A percentile compares a stretch with the other conserved stretches of the same genome.
phyloP scores from a whole-genome alignment of 2,113 vertebrate genomes.

The Trachemys scripta region DNA sequence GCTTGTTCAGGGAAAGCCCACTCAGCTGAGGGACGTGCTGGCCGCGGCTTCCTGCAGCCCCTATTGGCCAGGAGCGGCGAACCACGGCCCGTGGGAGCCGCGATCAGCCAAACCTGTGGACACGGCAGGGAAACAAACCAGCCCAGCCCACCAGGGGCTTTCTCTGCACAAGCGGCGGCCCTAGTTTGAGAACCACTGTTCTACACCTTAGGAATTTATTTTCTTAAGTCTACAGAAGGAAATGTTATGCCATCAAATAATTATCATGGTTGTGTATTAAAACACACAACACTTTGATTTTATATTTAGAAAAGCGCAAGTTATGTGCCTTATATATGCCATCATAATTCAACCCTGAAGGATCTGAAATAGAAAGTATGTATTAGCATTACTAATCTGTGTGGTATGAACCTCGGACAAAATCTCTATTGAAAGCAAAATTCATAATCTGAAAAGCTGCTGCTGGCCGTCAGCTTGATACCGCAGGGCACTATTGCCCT shows the following conservation, averaged over 20 bases:
- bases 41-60: too few species aligned
- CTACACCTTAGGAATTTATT: neutral
- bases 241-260: neutral
- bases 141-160: too few species aligned
- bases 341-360: neutral
- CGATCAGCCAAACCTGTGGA: too few species aligned
- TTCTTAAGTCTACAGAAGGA: neutral
- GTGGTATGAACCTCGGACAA: constrained; percentile 46
- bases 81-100: too few species aligned
- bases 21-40: too few species aligned
- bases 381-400: constrained; percentile 60
- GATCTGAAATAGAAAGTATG: constrained; percentile 24
- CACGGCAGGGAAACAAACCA: too few species aligned
- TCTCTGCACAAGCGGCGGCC: too few species aligned
- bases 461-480: constrained; percentile 36
- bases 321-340: constrained; percentile 4
- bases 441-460: constrained; percentile 74
- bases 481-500: neutral
- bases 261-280: neutral
- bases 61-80: too few species aligned
- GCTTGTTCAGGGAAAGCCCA: too few species aligned
- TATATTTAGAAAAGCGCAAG: constrained; percentile 26
- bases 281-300: constrained; percentile 13
- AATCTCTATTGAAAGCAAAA: constrained; percentile 66
- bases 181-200: too few species aligned